Evolutionary conservation across 2,888 invertebrate species (phyloP).

Genomic region (Cryptus armator): DNA sequence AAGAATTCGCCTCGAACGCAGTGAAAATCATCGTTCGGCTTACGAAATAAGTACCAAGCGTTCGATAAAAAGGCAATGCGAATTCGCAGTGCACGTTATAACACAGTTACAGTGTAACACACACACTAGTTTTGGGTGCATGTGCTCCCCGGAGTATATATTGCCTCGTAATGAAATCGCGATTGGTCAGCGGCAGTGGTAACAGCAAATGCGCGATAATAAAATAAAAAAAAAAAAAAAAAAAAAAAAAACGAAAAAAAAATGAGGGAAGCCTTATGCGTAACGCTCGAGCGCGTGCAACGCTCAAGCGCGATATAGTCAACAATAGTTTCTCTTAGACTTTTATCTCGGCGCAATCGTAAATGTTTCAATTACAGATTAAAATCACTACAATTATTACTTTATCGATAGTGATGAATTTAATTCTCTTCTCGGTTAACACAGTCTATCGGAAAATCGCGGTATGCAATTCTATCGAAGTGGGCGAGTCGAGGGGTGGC

Average conservation of each 20-base stretch:
- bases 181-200: slow-evolving; percentile 68
- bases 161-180: slow-evolving; percentile 41
- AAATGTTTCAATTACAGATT: background rate
- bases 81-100: slow-evolving; percentile 37
- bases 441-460: background rate
- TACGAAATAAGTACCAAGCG: slow-evolving; percentile 58
- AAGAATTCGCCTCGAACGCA: slow-evolving; percentile 2
- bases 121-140: slow-evolving; percentile 12
- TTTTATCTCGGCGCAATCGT: background rate
- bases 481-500: no score
- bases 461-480: no score
- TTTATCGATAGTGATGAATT: background rate
- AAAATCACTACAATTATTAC: background rate
- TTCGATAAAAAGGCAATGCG: slow-evolving; percentile 41
- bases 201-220: slow-evolving; percentile 64
- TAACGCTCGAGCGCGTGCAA: no score
- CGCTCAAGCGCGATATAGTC: no score
- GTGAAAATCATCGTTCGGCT: slow-evolving; percentile 1
- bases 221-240: background rate
- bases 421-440: background rate
- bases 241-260: slow-evolving; percentile 8
- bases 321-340: background rate
- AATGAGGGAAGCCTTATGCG: background rate
- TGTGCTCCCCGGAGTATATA: slow-evolving; percentile 29
- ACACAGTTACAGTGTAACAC: background rate